Evolutionary conservation across 2,888 invertebrate species (phyloP).

Genomic region (Leptinotarsa rubiginosa): DNA sequence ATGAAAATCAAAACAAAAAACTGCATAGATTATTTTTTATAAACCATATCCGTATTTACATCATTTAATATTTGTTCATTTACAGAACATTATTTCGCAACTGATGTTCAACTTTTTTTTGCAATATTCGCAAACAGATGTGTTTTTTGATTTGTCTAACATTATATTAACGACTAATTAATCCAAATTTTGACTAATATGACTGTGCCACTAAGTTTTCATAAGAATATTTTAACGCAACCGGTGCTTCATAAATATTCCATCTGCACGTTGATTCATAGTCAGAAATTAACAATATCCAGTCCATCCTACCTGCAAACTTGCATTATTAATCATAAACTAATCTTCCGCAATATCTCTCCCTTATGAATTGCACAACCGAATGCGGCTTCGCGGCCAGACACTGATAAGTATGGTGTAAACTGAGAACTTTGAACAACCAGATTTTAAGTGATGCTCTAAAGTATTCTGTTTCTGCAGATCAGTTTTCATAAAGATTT

Average conservation of each 20-base stretch:
- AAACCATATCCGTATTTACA: no score
- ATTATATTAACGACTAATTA: no score
- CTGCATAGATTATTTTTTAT: no score
- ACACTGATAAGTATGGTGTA: slow-evolving; percentile 33
- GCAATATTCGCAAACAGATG: no score
- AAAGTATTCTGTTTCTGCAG: not conserved
- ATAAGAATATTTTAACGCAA: no score
- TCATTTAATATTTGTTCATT: no score
- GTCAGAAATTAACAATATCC: slow-evolving; percentile 33
- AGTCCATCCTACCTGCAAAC: slow-evolving; percentile 1
- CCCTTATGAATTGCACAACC: slow-evolving; percentile 19
- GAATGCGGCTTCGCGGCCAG: slow-evolving; percentile 11
- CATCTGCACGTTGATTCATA: not conserved
- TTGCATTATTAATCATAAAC: slow-evolving; percentile 31
- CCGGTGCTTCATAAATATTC: not conserved
- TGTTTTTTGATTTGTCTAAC: no score
- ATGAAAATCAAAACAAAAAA: no score
- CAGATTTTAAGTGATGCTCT: not conserved
- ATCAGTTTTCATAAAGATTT: not conserved
- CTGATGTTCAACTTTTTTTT: no score
- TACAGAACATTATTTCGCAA: no score
- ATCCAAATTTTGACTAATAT: no score
- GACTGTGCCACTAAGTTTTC: no score
- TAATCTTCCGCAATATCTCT: slow-evolving; percentile 28
- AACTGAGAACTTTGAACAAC: slow-evolving; percentile 19